phyloP scores from a whole-genome alignment of 2,797 vertebrate genomes.

The Aplochiton taeniatus region DNA sequence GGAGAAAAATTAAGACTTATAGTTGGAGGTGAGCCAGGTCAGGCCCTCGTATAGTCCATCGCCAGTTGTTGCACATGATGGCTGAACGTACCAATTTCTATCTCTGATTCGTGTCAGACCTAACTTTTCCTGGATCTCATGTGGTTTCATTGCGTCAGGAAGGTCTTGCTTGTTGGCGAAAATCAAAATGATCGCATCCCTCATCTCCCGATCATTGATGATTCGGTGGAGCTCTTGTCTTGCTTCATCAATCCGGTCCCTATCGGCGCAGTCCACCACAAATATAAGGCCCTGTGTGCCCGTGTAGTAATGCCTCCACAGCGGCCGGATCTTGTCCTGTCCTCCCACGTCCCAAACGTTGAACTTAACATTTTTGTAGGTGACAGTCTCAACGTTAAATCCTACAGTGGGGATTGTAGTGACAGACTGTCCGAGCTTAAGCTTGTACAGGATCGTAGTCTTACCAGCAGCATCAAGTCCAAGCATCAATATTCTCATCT shows the following conservation, averaged over 20 bases:
- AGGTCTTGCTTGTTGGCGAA: conserved; percentile 99
- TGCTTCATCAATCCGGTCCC: conserved; percentile 96
- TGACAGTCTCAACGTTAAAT: conserved; percentile 98
- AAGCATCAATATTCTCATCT: conserved; percentile 99
- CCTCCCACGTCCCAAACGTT: conserved; percentile 99
- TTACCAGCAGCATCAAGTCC: conserved; percentile 97
- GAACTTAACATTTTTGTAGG: conserved; percentile 99
- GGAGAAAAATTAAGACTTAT: conserved; percentile 89
- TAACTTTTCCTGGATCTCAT: conserved; percentile 99
- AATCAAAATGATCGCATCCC: conserved; percentile 98
- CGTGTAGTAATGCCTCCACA: conserved; percentile 99
- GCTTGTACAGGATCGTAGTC: conserved; percentile 97
- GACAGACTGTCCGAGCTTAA: conserved; percentile 98
- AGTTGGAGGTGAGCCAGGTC: conserved; percentile 98
- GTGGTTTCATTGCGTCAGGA: conserved; percentile 97
- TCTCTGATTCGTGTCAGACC: conserved; percentile 97
- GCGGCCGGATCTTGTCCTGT: conserved; percentile 96
- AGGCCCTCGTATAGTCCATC: conserved; percentile 98
- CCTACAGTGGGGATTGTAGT: conserved; percentile 98
- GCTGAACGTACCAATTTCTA: conserved; percentile 99
- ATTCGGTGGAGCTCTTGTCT: conserved; percentile 97
- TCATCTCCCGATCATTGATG: conserved; percentile 98
- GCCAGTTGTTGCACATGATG: conserved; percentile 92
- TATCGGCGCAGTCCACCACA: conserved; percentile 97
- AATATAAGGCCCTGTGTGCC: conserved; percentile 98